These are phyloP conservation scores for Leucopsar rothschildi DNA, from an alignment of 2,113 vertebrate species.

Conservation along the genomic window DNA sequence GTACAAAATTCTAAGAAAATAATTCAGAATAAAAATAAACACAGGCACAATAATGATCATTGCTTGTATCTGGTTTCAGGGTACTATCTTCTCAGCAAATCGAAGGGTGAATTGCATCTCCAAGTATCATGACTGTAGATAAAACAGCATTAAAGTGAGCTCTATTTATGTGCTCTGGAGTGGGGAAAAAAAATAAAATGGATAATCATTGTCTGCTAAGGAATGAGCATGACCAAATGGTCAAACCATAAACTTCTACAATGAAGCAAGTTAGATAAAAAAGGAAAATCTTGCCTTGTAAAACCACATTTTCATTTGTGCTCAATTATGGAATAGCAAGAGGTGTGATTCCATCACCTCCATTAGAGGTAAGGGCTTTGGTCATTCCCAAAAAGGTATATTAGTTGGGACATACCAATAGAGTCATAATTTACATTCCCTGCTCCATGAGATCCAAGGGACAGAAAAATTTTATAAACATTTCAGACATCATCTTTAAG, in stretches of 20 bases:
- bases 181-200: not conserved
- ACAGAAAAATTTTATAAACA: not conserved
- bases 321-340: not conserved
- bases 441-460: not conserved
- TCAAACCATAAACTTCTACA: not conserved
- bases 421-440: not conserved
- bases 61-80: not conserved
- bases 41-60: not conserved
- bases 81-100: not conserved
- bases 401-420: not conserved
- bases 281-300: not conserved
- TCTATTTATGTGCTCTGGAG: not conserved
- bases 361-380: not conserved
- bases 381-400: not conserved
- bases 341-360: not conserved
- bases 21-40: not conserved
- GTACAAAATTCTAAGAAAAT: not conserved
- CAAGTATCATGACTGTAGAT: not conserved
- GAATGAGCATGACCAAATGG: not conserved
- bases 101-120: not conserved
- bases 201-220: not conserved
- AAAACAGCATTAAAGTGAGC: not conserved
- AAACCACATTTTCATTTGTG: not conserved
- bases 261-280: not conserved
- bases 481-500: not conserved